A percentile compares a stretch with the other conserved stretches of the same genome.
Conservation (phyloP, 2,113 vertebrate genomes). For the Malurus alboscapulatus region DNA sequence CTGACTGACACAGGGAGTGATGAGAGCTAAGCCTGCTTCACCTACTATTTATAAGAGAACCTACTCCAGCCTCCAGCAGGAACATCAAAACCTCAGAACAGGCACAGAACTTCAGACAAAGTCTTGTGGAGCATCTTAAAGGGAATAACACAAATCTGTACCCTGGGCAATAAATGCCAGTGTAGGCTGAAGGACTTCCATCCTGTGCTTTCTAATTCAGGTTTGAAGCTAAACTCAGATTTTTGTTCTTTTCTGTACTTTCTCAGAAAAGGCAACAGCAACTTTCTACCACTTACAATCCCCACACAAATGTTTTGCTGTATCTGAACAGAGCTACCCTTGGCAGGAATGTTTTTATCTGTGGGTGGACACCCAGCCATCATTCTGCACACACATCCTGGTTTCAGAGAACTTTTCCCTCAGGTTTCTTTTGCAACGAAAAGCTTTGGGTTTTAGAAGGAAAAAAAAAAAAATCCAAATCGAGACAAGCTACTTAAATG, state of each 20-base stretch:
- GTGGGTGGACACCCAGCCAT: not conserved
- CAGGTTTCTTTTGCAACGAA: not conserved
- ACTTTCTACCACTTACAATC: not conserved
- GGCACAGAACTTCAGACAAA: not conserved
- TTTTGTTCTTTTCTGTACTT: not conserved
- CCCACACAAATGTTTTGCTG: not conserved
- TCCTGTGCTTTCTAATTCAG: not conserved
- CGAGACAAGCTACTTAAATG: not conserved
- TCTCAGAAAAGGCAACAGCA: not conserved
- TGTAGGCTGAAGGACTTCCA: not conserved
- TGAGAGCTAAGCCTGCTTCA: not conserved
- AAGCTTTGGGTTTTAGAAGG: not conserved
- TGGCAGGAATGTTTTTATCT: not conserved
- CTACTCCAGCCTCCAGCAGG: not conserved
- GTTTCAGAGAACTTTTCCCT: not conserved
- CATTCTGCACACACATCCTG: not conserved
- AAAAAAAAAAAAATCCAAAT: not conserved
- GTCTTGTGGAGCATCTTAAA: not conserved
- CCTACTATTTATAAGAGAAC: accelerated
- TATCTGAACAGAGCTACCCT: not conserved
- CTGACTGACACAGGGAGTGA: too few species aligned
- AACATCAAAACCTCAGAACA: not conserved
- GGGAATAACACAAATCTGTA: not conserved
- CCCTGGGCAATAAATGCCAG: not conserved
- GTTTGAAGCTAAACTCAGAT: not conserved